phyloP scores from a whole-genome alignment of 2,113 vertebrate species.

The Anhinga anhinga region DNA sequence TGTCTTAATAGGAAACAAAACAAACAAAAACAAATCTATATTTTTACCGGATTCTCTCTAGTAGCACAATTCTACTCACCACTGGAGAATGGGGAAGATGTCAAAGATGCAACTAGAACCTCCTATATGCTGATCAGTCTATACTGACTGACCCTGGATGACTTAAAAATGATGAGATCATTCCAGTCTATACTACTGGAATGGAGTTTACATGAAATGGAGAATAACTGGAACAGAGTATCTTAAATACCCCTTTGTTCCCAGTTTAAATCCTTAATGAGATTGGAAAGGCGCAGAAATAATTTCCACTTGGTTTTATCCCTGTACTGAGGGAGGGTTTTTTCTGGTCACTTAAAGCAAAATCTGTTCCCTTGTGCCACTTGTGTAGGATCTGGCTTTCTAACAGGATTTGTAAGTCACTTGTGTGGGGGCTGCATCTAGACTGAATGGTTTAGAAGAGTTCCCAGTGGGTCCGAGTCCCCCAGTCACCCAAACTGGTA shows the following conservation, averaged over 20 bases:
- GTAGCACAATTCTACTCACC: not conserved
- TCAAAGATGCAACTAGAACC: not conserved
- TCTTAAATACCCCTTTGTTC: not conserved
- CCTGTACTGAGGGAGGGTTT: not conserved
- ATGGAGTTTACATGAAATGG: not conserved
- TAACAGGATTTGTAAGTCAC: not conserved
- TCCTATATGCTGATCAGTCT: not conserved
- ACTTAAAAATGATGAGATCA: not conserved
- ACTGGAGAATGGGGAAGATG: not conserved
- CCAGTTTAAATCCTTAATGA: not conserved
- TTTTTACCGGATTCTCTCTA: not conserved
- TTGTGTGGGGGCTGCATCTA: not conserved
- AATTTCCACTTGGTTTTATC: not conserved
- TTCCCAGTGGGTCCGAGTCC: not conserved
- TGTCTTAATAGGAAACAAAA: not conserved
- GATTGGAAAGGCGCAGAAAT: not conserved
- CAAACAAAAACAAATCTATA: not conserved
- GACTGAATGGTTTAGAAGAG: not conserved
- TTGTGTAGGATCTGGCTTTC: not conserved
- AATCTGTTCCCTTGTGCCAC: not conserved
- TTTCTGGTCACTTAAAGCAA: not conserved
- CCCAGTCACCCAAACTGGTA: accelerated
- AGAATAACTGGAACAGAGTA: not conserved
- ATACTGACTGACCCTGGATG: not conserved
- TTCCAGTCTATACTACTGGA: not conserved